Evolutionary conservation across 2,113 vertebrate species (phyloP), one percentile per base, ranked within the genome.

Genomic region (Bagarius yarrelli): DNA sequence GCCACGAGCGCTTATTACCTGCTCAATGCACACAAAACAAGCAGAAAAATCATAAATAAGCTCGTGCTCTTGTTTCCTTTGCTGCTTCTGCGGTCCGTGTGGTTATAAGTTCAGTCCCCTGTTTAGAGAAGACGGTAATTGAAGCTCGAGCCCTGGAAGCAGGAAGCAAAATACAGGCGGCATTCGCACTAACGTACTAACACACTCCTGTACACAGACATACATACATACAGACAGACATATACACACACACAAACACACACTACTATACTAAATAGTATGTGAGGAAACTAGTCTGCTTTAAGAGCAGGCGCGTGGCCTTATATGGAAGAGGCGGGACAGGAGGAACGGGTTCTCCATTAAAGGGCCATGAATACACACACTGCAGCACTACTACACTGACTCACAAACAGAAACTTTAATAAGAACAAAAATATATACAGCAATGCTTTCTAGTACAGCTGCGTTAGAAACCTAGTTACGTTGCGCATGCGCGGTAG

Each of bases 251-350:
- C 66, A n/a, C 1, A 25, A 21, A 64, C 16, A 34, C 59, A 50
- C 25, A 30, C 59, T 77, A 32, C 25, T 19, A 13, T 13, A 52
- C 59, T 66, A 9, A 6, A 3, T 0, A 64, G 47, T 23, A 3
- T 36, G 19, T 16, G 13, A 16, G 50, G 0, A 18, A 1, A 13
- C 11, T 5, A 5, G 4, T 55, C 18, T 3, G 25, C 25, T 50
- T 19, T 30, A 27, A 72, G 40, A 8, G 23, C 18, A 52, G n/a
- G 19, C 30, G 85, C 55, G 82, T 85, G 78, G 76, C 88, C 86
- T 86, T 85, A 87, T 83, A 85, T 80, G 88, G 88, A 86, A 87
- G 82, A 86, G 87, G 87, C 80, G 78, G 83, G 79, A 57, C 78
- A 57, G 75, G 78, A 78, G 76, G 60, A 50, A 63, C 16, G 50